Conservation (phyloP, 1,140 invertebrate genomes). For the Agrypnia vestita region DNA sequence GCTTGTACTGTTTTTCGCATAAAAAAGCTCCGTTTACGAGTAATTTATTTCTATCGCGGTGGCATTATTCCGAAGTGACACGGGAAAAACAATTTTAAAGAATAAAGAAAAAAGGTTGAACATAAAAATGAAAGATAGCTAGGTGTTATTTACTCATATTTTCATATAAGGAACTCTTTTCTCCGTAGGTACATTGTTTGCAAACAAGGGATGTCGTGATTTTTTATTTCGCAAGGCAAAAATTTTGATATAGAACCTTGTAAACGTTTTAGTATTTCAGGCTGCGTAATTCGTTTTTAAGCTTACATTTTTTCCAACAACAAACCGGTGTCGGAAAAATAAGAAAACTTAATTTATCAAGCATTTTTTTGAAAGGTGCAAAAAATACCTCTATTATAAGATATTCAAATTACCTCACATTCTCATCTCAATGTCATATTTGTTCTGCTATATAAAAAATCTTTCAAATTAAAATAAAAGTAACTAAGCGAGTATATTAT, state of each 20-base stretch:
- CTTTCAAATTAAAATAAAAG: no score
- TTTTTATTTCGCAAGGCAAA: conserved; percentile 25
- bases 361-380: neutral
- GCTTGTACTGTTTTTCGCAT: conserved; percentile 32
- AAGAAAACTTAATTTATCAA: conserved; percentile 10
- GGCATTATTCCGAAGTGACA: conserved; percentile 59
- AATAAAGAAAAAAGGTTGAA: conserved; percentile 55
- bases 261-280: conserved; percentile 38
- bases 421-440: no score
- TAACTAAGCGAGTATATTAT: no score
- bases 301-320: conserved; percentile 30
- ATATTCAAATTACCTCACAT: no score
- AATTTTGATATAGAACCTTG: conserved; percentile 30
- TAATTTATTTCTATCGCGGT: conserved; percentile 60
- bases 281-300: conserved; percentile 37
- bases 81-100: conserved; percentile 59
- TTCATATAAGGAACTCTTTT: conserved; percentile 54
- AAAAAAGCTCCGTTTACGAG: conserved; percentile 56
- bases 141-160: conserved; percentile 60
- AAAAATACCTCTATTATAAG: neutral
- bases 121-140: conserved; percentile 59
- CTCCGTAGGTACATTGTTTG: conserved; percentile 33
- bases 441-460: no score
- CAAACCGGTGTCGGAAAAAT: neutral
- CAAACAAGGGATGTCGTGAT: conserved; percentile 40